Base-by-base conservation (phyloP, 2,113 vertebrate species). In the Tichodroma muraria region DNA sequence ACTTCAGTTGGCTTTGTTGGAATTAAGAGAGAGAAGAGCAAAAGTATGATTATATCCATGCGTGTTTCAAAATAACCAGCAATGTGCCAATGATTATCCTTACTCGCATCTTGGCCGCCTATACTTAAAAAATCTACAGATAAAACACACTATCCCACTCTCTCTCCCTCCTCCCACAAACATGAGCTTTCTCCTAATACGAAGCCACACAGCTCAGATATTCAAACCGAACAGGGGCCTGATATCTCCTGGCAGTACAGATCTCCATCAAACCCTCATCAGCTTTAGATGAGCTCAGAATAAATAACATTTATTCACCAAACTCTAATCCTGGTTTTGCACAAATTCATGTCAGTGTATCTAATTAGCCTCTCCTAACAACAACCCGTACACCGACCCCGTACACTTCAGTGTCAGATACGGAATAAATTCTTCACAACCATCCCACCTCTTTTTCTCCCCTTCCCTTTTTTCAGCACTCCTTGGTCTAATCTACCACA, bases 1-100 rank as follows among this genome's bases (percentile, higher is more conserved):
- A 98, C 96, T 96, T 99, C 99, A 72, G 98, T 98, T 17, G 98
- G 99, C 99, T 99, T 94, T 65, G 95, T 87, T 86, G 73, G 81
- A 78, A 81, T 31, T 95, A 69, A 92, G 28, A 77, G 35, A 96
- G 28, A 96, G 54, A 89, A 80, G 25, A 63, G 10, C 11, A 75
- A 28, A 91, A 63, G 18, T 73, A 60, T 42, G 3, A 76, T 56
- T 80, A 80, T 25, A 64, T 28, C 53, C 18, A 72, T 9, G 6
- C 23, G 77, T 20, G 66, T 79, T 84, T 82, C 50, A 87, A 89
- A 94, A 75, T 21, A 81, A 89, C 3, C 25, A 80, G 20, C 37
- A 77, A 45, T 30, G 59, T 6, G 1, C 9, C 27, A 76, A 37
- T 35, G 22, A 49, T 87, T 52, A 44, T 21, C 25, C 23, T 71